Evolutionary conservation across 2,888 invertebrate genomes (phyloP).

Genomic region (Lepidocyrtinus sp.): DNA sequence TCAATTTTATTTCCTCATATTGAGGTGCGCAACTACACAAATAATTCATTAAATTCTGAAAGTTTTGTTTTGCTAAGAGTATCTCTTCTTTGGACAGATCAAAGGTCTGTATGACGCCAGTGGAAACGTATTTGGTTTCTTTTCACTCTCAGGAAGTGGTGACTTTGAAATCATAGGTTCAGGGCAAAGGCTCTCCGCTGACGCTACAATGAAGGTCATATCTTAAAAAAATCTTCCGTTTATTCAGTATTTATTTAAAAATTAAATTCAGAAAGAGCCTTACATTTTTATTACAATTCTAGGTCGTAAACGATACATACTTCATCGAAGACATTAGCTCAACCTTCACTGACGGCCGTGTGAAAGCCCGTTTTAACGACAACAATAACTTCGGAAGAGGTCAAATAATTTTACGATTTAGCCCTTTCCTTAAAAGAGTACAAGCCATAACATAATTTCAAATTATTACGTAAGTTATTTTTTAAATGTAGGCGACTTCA

Average conservation of each 20-base stretch:
- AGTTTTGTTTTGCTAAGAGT: background rate
- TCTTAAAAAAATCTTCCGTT: background rate
- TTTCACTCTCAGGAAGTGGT: constrained; percentile 53
- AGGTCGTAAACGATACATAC: constrained; percentile 50
- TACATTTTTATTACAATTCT: too few species aligned
- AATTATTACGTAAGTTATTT: background rate
- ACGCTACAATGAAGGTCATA: constrained; percentile 39
- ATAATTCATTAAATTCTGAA: background rate
- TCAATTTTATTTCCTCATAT: constrained; percentile 51
- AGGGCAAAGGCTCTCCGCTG: constrained; percentile 36
- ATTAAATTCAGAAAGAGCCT: background rate
- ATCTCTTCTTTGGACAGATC: constrained; percentile 36
- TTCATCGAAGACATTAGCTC: constrained; percentile 53
- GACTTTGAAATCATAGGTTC: constrained; percentile 52
- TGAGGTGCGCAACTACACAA: constrained; percentile 36
- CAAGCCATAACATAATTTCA: background rate
- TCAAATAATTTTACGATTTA: background rate
- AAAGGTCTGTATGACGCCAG: constrained; percentile 50
- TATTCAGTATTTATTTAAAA: background rate
- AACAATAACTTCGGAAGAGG: constrained; percentile 42
- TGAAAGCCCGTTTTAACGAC: constrained; percentile 59
- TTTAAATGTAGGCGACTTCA: constrained; percentile 47
- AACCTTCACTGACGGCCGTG: constrained; percentile 51
- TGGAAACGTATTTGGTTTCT: constrained; percentile 59
- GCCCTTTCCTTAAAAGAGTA: too few species aligned